phyloP scores from a whole-genome alignment of 2,888 invertebrate species.

The Endotricha flammealis region DNA sequence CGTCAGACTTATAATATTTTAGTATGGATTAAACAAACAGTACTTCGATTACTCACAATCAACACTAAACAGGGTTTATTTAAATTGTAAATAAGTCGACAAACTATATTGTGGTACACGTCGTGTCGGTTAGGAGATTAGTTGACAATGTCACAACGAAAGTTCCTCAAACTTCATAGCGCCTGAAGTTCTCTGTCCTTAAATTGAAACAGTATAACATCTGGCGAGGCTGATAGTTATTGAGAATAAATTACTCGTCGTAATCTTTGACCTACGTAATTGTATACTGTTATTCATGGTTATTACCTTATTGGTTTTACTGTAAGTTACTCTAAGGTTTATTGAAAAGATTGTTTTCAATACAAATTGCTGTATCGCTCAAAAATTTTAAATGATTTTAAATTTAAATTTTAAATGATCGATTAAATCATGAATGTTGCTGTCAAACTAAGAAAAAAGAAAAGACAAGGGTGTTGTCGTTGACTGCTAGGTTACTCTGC shows the following conservation, averaged over 20 bases:
- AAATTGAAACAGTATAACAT: constrained; percentile 75
- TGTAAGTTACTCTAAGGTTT: constrained; percentile 14
- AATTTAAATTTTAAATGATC: too few species aligned
- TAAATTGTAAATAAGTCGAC: constrained; percentile 22
- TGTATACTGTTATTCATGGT: constrained; percentile 5
- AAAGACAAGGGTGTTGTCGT: too few species aligned
- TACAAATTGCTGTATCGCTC: too few species aligned
- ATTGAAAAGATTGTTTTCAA: too few species aligned
- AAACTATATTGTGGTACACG: constrained; percentile 17
- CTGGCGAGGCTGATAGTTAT: constrained; percentile 67
- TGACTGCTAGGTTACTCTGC: too few species aligned
- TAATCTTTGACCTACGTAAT: constrained; percentile 12
- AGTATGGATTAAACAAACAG: too few species aligned
- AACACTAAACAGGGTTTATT: constrained; percentile 19
- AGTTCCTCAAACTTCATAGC: constrained; percentile 66
- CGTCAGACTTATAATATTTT: too few species aligned
- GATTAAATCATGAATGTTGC: too few species aligned
- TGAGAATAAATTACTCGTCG: constrained; percentile 49
- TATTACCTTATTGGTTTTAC: constrained; percentile 10
- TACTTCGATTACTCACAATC: too few species aligned
- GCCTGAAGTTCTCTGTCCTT: constrained; percentile 60
- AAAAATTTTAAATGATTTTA: too few species aligned
- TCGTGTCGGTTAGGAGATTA: constrained; percentile 15
- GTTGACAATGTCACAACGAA: constrained; percentile 56
- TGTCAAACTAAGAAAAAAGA: too few species aligned